These are phyloP conservation scores for Mustela lutreola DNA, from an alignment of 2,113 vertebrate genomes.

Conservation along the genomic window DNA sequence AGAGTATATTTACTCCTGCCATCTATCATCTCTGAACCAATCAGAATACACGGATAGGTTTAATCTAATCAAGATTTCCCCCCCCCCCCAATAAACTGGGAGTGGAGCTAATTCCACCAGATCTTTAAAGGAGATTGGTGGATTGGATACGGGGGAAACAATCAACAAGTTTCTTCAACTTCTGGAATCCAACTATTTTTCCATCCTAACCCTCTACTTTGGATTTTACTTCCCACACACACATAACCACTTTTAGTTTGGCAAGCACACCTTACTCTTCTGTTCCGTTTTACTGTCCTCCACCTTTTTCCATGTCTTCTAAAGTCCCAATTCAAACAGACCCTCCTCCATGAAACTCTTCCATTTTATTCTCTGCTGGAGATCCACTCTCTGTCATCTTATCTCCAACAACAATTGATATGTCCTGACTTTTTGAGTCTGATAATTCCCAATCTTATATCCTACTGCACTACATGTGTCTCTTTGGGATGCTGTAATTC, in stretches of 20 bases:
- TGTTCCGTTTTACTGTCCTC: neutral
- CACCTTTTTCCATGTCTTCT: neutral
- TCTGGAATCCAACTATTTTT: neutral
- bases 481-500: neutral
- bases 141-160: neutral
- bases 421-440: neutral
- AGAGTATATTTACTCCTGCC: neutral
- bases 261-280: neutral
- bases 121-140: neutral
- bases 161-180: neutral
- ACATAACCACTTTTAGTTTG: neutral
- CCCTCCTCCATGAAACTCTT: neutral
- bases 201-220: neutral
- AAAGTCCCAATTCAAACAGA: neutral
- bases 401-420: neutral
- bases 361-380: neutral
- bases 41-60: neutral
- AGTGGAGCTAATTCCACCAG: neutral
- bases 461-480: neutral
- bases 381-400: neutral
- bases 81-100: neutral
- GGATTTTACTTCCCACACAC: neutral
- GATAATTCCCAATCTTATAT: neutral
- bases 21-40: neutral
- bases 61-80: neutral